Evolutionary conservation across 2,888 invertebrate species (phyloP), one percentile per base, ranked within the genome.

Genomic region (Eristalis pertinax): DNA sequence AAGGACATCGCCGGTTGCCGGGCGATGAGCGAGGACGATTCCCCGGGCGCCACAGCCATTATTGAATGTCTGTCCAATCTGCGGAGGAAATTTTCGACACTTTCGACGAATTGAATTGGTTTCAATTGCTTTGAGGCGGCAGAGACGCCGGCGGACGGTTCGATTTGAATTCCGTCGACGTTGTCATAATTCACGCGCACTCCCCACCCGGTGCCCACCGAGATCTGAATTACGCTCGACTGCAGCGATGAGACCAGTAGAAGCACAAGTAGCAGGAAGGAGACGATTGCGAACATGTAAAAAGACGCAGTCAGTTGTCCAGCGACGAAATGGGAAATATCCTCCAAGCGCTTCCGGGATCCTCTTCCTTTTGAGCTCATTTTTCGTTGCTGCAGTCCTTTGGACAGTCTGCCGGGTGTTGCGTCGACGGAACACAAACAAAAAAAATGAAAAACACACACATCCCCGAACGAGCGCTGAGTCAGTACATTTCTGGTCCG

Each of bases 21-120:
- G 32, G n/a, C 24, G 26, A 8, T 19, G 50, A 65, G 58, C 29
- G 65, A 72, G 70, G 65, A 64, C 72, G 58, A 72, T 72, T 60
- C 65, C 32, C 60, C 43, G 60, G 79, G 72, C 79, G 73, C 79
- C 79, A 79, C 24, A 35, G 35, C 32, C 35, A 79, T 79, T 79
- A 79, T 79, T 73, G 73, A 63, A 79, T 67, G 79, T 79, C 72
- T 79, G 50, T 60, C n/a, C 72, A 60, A 64, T 58, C 26, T 62
- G 56, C 3, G 38, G 35, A 65, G 60, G 65, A 41, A 58, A 64
- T 72, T 65, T 65, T 32, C 60, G 26, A 60, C 60, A 60, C 60
- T 60, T 60, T 50, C 19, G 19, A 7, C 24, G 60, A 60, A 26
- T 26, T 60, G 26, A 60, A 60, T 60, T 50, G 50, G 50, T 50